These are phyloP conservation scores for Aplodontia rufa DNA, from an alignment of 2,113 vertebrate species.

Conservation along the genomic window DNA sequence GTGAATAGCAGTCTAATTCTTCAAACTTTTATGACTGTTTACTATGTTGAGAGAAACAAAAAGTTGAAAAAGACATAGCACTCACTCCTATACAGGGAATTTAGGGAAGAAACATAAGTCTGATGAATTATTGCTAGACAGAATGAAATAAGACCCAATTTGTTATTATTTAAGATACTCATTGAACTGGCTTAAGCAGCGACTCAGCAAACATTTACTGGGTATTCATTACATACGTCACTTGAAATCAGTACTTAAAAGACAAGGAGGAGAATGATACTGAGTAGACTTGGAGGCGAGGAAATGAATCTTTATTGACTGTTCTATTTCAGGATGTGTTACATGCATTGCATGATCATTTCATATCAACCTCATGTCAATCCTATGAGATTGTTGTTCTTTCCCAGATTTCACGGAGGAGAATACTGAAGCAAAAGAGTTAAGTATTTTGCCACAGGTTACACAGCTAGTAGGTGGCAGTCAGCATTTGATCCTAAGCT, in stretches of 20 bases:
- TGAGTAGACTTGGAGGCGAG: background rate
- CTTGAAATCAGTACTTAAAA: background rate
- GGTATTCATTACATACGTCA: background rate
- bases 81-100: background rate
- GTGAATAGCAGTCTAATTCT: background rate
- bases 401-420: background rate
- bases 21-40: background rate
- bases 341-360: background rate
- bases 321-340: background rate
- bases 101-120: background rate
- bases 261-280: background rate
- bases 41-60: background rate
- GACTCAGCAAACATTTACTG: background rate
- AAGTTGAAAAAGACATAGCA: background rate
- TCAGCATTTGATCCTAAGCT: background rate
- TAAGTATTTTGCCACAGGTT: background rate
- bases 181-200: background rate
- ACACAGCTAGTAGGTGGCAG: background rate
- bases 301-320: background rate
- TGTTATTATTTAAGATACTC: background rate
- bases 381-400: background rate
- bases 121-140: background rate
- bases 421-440: background rate
- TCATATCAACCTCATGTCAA: background rate
- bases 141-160: background rate